Base-by-base conservation (phyloP, 1,140 invertebrate species). In the Pseudoatta argentina region DNA sequence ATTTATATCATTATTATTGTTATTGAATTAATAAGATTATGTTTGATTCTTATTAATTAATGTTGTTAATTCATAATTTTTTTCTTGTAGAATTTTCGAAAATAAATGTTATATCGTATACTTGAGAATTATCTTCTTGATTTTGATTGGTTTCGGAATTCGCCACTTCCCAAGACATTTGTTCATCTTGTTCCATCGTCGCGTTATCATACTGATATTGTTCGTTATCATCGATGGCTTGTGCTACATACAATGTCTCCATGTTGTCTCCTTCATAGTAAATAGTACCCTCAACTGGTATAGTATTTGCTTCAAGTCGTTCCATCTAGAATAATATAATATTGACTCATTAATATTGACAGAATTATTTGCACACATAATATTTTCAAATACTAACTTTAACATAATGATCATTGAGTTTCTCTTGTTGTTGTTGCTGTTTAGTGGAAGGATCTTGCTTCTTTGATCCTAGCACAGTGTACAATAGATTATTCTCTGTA, bases 201-300 rank as follows among this genome's bases (percentile, higher is more conserved):
- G 88, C 89, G 16, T 93, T 89, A 57, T 94, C 92, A 78, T 94
- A 95, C 55, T 93, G 89, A 71, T 94, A 95, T 27, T 94, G 93
- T 53, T 94, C 93, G 34, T 69, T 85, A 3, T 94, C 94, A 63
- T 93, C 92, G 2, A 89, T 75, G 30, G 93, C 24, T 66, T 94
- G 92, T 5, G 94, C 93, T 30, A 94, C 93, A 71, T 94, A 95
- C 18, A 94, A 87, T 24, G 92, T 94, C 81, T 92, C 93, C 91
- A 93, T 93, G 79, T 95, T 93, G 57, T 94, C 94, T 61, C 93
- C 94, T 73, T 95, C 94, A 82, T 95, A 95, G 85, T 94, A 95
- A 86, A 95, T 94, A 2, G 94, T 93, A 66, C 93, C 94, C 69
- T 94, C 94, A 0, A 94, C 90, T 14, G 93, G 92, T 76, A 93